Conservation (phyloP, 2,113 vertebrate species). For the Phyllostomus hastatus region DNA sequence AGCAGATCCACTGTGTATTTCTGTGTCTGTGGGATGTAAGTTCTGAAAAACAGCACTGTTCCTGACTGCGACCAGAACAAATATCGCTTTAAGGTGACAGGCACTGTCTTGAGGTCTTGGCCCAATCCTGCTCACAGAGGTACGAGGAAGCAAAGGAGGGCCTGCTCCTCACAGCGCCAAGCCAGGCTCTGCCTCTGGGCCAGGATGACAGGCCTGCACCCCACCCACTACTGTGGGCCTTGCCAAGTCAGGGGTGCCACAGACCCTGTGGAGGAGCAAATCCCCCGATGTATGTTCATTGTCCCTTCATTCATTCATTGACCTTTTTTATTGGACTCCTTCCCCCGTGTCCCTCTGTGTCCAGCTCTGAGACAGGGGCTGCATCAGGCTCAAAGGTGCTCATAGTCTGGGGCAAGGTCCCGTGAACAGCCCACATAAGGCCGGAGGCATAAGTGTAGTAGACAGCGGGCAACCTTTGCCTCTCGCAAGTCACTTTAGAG, state of each 20-base stretch:
- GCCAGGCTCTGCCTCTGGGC: neutral
- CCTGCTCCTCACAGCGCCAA: neutral
- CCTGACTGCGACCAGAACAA: neutral
- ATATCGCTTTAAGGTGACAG: neutral
- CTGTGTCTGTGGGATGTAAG: neutral
- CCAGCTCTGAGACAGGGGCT: neutral
- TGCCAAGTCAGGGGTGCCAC: neutral
- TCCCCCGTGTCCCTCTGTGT: neutral
- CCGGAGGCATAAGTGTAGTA: neutral
- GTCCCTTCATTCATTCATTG: neutral
- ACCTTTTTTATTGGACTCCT: neutral
- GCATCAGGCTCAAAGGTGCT: neutral
- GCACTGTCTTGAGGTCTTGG: neutral
- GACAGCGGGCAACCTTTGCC: neutral
- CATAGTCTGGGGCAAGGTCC: neutral
- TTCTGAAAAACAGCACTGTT: neutral
- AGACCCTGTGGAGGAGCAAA: neutral
- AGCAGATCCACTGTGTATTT: neutral
- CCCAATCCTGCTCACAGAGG: neutral
- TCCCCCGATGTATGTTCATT: neutral
- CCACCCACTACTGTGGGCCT: neutral
- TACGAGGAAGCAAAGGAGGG: neutral
- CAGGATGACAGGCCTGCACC: neutral
- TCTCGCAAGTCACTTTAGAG: neutral
- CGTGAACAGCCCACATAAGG: neutral